phyloP scores from a whole-genome alignment of 64 coral and sea anemone species.

The Acropora yongei region DNA sequence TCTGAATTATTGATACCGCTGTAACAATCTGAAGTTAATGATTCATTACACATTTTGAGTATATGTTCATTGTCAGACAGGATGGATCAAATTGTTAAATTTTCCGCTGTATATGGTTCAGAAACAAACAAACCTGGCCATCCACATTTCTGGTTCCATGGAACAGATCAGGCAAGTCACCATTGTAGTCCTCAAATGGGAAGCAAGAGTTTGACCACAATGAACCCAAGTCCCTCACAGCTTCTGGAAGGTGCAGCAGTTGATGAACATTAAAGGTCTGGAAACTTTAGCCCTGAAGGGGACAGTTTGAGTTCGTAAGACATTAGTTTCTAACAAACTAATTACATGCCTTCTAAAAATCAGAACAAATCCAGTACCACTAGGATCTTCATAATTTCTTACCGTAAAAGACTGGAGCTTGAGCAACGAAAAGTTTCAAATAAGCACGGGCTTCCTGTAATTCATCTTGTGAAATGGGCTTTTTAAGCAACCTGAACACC shows the following conservation, averaged over 20 bases:
- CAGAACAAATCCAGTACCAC: too few species aligned
- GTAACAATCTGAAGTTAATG: too few species aligned
- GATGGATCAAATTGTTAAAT: too few species aligned
- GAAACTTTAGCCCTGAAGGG: too few species aligned
- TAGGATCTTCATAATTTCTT: background rate
- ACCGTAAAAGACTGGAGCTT: background rate
- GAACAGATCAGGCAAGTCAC: constrained; percentile 41
- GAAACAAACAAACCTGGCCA: too few species aligned
- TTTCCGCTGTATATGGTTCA: too few species aligned
- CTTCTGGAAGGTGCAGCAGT: constrained; percentile 44
- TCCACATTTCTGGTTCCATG: constrained; percentile 26
- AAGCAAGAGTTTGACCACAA: constrained; percentile 66
- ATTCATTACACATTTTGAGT: background rate
- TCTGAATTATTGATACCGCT: too few species aligned
- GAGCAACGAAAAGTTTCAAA: background rate
- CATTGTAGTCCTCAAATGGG: constrained; percentile 65
- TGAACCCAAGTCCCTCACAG: constrained; percentile 55
- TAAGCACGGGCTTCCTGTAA: background rate
- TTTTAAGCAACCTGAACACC: background rate
- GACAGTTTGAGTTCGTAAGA: too few species aligned
- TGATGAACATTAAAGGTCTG: constrained; percentile 58
- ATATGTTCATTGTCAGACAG: background rate
- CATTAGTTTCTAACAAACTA: too few species aligned
- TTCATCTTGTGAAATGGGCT: background rate
- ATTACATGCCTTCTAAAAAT: too few species aligned